Base-by-base conservation (phyloP, 53 echinoderm and acorn worm genomes). In the Temnopleurus reevesii region DNA sequence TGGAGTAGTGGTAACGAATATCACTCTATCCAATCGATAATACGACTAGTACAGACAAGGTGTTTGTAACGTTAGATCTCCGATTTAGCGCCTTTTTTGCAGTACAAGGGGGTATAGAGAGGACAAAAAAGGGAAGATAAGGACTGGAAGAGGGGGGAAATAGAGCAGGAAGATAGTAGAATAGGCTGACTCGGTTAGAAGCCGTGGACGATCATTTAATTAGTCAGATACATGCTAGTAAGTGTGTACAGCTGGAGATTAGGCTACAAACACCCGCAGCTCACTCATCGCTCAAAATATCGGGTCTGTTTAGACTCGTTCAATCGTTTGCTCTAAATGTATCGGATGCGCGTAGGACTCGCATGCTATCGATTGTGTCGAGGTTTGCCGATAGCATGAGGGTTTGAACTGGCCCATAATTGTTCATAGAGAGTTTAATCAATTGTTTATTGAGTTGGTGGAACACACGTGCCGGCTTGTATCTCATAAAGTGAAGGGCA, bases 181-280 rank as follows among this genome's bases (percentile, higher is more conserved):
- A 81, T 10, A 81, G 19, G 56, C 83, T 83, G 57, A 83, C 58
- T 83, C 57, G 57, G 28, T n/a, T 31, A 19, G 38, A 23, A 57
- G 38, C 59, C 44, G 34, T 41, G 86, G 86, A 86, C 86, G 86
- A 86, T 86, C 86, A 86, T 86, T 86, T 86, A 86, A 86, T 86
- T 86, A 86, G 86, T 64, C 86, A 86, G 64, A 61, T 63, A 86
- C 86, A 86, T 30, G 86, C 30, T 63, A 45, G 45, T 63, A 43
- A 34, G 86, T 86, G 64, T 86, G 86, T 35, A 38, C 86, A 86
- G 86, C 86, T 86, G 86, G 29, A 23, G 86, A 86, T 86, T 61
- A 86, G 38, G 49, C 46, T 63, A 51, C 86, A 86, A 86, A 86
- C 86, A 64, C 86, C 26, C 34, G 55, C 53, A 53, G 81, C 53